Base-by-base conservation (phyloP, 2,888 invertebrate species). In the Papilio elwesi region DNA sequence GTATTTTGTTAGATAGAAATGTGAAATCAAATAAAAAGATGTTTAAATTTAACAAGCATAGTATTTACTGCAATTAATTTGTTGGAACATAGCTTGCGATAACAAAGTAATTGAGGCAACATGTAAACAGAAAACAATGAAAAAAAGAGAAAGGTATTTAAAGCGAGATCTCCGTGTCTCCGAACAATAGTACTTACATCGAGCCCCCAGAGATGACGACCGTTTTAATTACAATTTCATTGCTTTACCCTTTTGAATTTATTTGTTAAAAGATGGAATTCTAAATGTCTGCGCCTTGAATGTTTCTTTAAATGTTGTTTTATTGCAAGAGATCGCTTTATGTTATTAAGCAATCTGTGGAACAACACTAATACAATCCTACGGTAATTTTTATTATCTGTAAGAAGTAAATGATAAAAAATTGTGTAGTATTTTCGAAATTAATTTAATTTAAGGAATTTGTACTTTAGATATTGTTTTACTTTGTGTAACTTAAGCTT, bases 221-320 rank as follows among this genome's bases (percentile, higher is more conserved):
- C 71, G 74, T 75, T 78, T 78, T 77, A 79, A 78, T 78, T 78
- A 77, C 77, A 73, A 70, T 78, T 77, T 76, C 75, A 79, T 78
- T 76, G 76, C 76, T 76, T 74, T 75, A 75, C 75, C 77, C 74
- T 75, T 77, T 78, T 75, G 74, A 77, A 76, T 76, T 77, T 77
- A 77, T 79, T 78, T 77, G 74, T 76, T 75, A 76, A 77, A 70
- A 75, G 77, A 77, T 78, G 70, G 76, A 78, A 76, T 76, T 77
- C 74, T 66, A 66, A 70, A 47, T 62, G 74, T 72, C 51, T 59
- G 55, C 63, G 66, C 63, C 69, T 70, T 74, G 57, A 73, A 74
- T 70, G 71, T 71, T 66, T 43, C 67, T 75, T 71, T 73, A 74
- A 75, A 73, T 69, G 74, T 52, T 71, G 62, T 70, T 75, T 75